A percentile compares a stretch with the other conserved stretches of the same genome.
Evolutionary conservation across 1,140 invertebrate genomes (phyloP).

Genomic region (Brachionus paranguensis): DNA sequence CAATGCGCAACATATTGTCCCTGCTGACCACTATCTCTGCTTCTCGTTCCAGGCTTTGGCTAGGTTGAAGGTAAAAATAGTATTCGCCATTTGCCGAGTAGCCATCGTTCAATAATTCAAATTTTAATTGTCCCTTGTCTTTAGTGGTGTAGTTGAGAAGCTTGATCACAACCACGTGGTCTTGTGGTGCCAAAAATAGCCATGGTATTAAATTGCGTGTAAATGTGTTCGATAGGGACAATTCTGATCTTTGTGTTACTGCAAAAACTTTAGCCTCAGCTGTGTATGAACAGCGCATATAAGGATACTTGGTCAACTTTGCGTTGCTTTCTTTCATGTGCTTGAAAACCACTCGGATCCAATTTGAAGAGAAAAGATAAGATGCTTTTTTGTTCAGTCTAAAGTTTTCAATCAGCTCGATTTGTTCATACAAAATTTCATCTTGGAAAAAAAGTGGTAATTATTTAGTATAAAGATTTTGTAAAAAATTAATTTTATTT

Average conservation of each 20-base stretch:
- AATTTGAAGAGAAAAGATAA: constrained; percentile 8
- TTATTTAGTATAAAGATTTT: too few species aligned
- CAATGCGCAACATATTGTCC: constrained; percentile 10
- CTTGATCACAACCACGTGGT: not conserved
- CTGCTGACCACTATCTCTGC: not conserved
- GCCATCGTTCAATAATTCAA: not conserved
- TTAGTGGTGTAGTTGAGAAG: not conserved
- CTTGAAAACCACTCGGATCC: not conserved
- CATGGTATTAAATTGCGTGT: constrained; percentile 9
- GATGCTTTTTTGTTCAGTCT: not conserved
- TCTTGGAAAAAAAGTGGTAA: not conserved
- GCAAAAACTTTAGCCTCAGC: not conserved
- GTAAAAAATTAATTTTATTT: too few species aligned
- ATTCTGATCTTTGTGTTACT: not conserved
- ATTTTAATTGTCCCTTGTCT: not conserved
- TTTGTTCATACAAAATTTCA: constrained; percentile 20
- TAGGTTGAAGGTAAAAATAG: not conserved
- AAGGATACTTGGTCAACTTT: constrained; percentile 19
- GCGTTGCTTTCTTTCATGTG: constrained; percentile 32
- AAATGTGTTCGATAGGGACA: not conserved
- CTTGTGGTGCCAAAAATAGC: constrained; percentile 21
- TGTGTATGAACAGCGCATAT: constrained; percentile 2
- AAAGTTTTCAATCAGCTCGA: constrained; percentile 1
- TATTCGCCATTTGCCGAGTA: constrained; percentile 21
- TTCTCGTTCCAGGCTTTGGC: not conserved